Percentiles rank a stretch among this genome's conserved stretches.
phyloP scores from a whole-genome alignment of 2,888 invertebrate genomes.

The Drosophila testacea region DNA sequence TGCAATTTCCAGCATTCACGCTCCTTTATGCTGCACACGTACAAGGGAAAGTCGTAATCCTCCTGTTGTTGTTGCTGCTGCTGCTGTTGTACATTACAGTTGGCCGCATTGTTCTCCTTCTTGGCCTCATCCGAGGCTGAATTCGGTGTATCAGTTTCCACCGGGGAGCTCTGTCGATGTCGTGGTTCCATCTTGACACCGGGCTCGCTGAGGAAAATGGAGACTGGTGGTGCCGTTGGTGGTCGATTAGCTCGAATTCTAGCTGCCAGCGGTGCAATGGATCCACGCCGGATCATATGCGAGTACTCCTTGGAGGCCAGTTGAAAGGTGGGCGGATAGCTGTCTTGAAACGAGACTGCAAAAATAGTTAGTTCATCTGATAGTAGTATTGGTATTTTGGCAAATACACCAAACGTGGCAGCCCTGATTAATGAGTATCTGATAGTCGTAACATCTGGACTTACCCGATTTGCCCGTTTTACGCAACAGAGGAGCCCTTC shows the following conservation, averaged over 20 bases:
- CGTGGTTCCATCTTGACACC: conserved; percentile 31
- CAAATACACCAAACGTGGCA: too few species aligned
- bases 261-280: conserved; percentile 84
- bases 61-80: conserved; percentile 46
- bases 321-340: conserved; percentile 82
- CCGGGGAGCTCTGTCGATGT: conserved; percentile 15
- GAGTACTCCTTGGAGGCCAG: conserved; percentile 83
- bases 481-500: conserved; percentile 81
- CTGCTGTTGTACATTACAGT: conserved; percentile 59
- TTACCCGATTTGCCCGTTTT: conserved; percentile 85
- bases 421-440: neutral
- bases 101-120: conserved; percentile 72
- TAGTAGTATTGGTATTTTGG: too few species aligned
- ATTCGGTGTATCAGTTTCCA: neutral
- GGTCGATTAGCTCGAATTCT: conserved; percentile 84
- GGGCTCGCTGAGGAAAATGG: conserved; percentile 77
- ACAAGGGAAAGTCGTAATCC: conserved; percentile 84
- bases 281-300: conserved; percentile 83
- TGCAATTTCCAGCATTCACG: conserved; percentile 90
- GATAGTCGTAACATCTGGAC: conserved; percentile 3
- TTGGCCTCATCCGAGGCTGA: conserved; percentile 53
- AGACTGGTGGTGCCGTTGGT: conserved; percentile 84
- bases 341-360: conserved; percentile 85
- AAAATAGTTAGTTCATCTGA: conserved; percentile 39
- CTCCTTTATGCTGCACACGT: conserved; percentile 87